phyloP scores from a whole-genome alignment of 2,888 invertebrate species.

The Meloe dianella region DNA sequence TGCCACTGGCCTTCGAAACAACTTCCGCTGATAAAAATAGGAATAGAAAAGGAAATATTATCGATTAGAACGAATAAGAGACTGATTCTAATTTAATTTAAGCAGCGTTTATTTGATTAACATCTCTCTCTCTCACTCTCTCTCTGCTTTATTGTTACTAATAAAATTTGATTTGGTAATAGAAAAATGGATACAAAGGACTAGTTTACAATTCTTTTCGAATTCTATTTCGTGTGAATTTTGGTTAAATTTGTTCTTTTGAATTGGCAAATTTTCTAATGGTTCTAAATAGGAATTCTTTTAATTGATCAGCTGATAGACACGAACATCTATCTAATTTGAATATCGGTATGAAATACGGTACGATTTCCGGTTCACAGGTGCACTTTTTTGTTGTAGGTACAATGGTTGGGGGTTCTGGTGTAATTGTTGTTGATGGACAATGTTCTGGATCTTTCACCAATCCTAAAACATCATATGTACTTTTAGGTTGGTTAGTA shows the following conservation, averaged over 20 bases:
- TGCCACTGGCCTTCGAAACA: conserved; percentile 99
- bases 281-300: conserved; percentile 37
- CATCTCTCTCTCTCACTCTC: not conserved
- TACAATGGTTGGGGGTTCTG: conserved; percentile 3
- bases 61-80: not conserved
- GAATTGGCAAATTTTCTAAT: conserved; percentile 4
- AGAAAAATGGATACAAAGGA: not conserved
- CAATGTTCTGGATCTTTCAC: too few relatives aligned
- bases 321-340: conserved; percentile 35
- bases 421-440: not conserved
- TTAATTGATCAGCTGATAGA: conserved; percentile 35
- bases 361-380: conserved; percentile 24
- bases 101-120: not conserved
- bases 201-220: not conserved
- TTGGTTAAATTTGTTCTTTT: not conserved
- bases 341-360: conserved; percentile 41
- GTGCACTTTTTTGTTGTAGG: not conserved
- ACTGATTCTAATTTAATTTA: not conserved
- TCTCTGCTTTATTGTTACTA: too few relatives aligned
- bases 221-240: not conserved
- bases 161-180: too few relatives aligned
- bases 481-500: too few relatives aligned
- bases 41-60: not conserved
- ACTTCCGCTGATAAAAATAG: conserved; percentile 77
- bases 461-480: too few relatives aligned